phyloP scores from a whole-genome alignment of 2,113 vertebrate species.

The Corythornis cristatus region DNA sequence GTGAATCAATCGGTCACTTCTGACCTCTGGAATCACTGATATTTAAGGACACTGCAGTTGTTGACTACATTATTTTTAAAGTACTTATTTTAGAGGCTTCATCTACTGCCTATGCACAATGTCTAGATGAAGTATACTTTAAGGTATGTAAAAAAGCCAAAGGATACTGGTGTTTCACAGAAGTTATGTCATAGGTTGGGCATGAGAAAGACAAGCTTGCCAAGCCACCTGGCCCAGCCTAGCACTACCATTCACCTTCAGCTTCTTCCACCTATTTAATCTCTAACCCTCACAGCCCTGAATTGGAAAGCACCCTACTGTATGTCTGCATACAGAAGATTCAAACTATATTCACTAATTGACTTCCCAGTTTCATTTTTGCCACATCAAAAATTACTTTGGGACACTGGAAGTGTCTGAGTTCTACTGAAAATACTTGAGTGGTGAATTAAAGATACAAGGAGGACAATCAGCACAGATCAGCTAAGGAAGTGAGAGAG shows the following conservation, averaged over 20 bases:
- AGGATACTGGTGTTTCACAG: not conserved
- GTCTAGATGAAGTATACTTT: not conserved
- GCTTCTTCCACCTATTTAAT: not conserved
- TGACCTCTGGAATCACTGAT: not conserved
- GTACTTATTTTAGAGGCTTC: not conserved
- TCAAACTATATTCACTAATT: not conserved
- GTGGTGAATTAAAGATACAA: not conserved
- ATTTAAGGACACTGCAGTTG: not conserved
- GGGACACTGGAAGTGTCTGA: not conserved
- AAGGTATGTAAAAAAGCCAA: not conserved
- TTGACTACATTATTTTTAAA: not conserved
- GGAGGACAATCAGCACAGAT: not conserved
- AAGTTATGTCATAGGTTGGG: not conserved
- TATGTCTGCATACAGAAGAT: not conserved
- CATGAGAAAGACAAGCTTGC: not conserved
- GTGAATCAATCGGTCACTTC: not conserved
- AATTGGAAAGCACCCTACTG: not conserved
- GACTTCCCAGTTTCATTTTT: not conserved
- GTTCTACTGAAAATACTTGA: not conserved
- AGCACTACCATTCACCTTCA: not conserved
- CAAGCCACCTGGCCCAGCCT: not conserved
- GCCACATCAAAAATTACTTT: not conserved
- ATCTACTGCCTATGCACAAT: not conserved
- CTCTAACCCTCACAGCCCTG: not conserved
- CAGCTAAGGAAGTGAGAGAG: not conserved